Percentiles rank a stretch among this genome's conserved stretches.
Conservation (phyloP, 2,797 vertebrate genomes). For the Macropus fuliginosus region DNA sequence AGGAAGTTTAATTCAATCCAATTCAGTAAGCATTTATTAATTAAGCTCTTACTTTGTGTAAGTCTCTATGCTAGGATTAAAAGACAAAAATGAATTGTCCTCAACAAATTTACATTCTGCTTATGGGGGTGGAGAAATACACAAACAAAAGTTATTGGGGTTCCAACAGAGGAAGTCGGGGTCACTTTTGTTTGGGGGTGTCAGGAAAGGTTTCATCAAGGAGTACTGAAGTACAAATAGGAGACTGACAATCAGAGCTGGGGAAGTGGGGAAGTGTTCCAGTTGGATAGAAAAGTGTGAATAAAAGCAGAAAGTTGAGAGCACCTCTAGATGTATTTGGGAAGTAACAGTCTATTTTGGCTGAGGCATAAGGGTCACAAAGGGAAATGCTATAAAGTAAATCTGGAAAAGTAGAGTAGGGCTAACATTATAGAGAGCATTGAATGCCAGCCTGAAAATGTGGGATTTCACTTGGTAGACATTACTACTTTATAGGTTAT, state of each 20-base stretch:
- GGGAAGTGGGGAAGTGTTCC: neutral
- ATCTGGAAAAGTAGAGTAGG: neutral
- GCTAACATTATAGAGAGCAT: neutral
- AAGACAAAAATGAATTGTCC: neutral
- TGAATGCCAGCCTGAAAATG: neutral
- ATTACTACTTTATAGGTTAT: conserved; percentile 15
- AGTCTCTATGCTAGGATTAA: neutral
- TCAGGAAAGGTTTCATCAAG: neutral
- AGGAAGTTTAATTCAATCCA: neutral
- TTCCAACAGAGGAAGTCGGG: neutral
- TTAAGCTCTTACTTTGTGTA: neutral
- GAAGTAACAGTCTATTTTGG: neutral
- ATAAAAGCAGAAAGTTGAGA: neutral
- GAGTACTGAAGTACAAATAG: neutral
- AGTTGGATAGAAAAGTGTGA: neutral
- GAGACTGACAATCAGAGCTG: neutral
- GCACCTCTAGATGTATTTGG: neutral
- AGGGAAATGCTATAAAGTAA: neutral
- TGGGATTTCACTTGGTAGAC: neutral
- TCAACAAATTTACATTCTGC: neutral
- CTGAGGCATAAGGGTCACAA: neutral
- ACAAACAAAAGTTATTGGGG: neutral
- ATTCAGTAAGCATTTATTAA: neutral
- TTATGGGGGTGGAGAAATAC: neutral
- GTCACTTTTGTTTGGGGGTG: neutral